Evolutionary conservation across 2,113 vertebrate genomes (phyloP).

Genomic region (Pygoscelis antarcticus): DNA sequence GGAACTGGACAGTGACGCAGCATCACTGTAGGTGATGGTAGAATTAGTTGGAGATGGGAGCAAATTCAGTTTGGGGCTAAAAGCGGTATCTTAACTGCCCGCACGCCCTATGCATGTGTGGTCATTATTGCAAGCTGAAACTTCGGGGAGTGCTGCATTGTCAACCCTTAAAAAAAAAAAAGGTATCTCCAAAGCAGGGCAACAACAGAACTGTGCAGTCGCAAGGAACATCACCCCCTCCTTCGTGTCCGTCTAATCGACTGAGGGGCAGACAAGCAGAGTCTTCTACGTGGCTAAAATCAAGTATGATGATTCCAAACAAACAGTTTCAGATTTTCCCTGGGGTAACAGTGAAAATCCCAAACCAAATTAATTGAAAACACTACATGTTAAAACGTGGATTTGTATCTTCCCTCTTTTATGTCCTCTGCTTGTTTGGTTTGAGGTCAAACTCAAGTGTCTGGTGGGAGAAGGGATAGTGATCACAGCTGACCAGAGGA

Average conservation of each 20-base stretch:
- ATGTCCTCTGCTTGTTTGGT: not conserved
- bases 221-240: not conserved
- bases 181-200: not conserved
- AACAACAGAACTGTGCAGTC: too few relatives aligned
- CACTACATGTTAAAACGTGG: not conserved
- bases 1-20: not conserved
- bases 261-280: not conserved
- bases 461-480: not conserved
- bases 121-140: not conserved
- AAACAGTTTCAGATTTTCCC: not conserved
- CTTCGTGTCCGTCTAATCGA: accelerated
- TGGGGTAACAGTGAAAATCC: not conserved
- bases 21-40: not conserved
- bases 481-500: not conserved
- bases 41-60: not conserved
- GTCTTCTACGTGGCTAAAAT: not conserved
- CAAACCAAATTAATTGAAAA: not conserved
- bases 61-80: not conserved
- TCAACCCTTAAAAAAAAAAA: not conserved
- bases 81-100: not conserved
- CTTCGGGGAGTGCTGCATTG: not conserved
- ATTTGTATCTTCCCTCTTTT: not conserved
- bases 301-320: not conserved
- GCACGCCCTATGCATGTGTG: accelerated
- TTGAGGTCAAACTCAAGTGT: not conserved